phyloP scores from a whole-genome alignment of 2,113 vertebrate species.

The Sebastes schlegelii region DNA sequence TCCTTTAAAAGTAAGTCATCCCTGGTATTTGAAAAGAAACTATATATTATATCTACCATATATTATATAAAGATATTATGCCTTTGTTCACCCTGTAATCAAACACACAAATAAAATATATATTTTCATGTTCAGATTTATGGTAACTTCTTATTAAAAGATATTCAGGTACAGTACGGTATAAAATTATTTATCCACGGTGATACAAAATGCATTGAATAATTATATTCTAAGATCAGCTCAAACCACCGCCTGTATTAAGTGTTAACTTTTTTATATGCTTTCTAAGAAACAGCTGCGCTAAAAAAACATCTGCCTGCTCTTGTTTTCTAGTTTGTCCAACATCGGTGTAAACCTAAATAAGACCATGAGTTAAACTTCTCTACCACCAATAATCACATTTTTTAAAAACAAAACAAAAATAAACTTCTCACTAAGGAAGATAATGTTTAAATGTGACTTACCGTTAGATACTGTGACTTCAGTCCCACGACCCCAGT shows the following conservation, averaged over 20 bases:
- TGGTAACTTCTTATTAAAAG: background rate
- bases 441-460: constrained; percentile 19
- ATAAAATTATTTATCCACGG: background rate
- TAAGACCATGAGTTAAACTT: background rate
- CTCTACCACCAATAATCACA: background rate
- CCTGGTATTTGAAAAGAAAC: background rate
- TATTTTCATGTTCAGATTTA: background rate
- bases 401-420: background rate
- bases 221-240: background rate
- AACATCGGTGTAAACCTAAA: background rate
- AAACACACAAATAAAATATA: too few relatives aligned
- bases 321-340: background rate
- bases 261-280: background rate
- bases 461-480: constrained; percentile 54
- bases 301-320: background rate
- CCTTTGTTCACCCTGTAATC: background rate
- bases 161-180: background rate
- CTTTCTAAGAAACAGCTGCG: constrained; percentile 17
- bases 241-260: background rate
- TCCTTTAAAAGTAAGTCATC: background rate
- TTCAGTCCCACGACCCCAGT: constrained; percentile 31
- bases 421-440: background rate
- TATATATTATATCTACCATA: background rate
- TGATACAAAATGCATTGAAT: background rate
- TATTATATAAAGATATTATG: too few relatives aligned